Conservation (phyloP, 2,888 invertebrate species). For the Keiferia lycopersicella region DNA sequence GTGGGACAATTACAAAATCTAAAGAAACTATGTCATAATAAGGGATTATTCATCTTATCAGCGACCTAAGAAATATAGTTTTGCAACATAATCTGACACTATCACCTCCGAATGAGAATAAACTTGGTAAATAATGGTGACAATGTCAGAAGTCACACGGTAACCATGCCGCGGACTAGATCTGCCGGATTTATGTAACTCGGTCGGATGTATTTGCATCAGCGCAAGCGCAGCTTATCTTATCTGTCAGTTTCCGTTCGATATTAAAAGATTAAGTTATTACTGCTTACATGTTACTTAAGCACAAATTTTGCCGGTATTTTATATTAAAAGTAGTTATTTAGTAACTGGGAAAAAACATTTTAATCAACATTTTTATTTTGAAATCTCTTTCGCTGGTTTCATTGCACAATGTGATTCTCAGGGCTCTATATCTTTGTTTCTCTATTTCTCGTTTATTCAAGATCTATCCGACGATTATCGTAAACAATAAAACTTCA, state of each 20-base stretch:
- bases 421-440: not conserved
- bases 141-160: constrained; percentile 73
- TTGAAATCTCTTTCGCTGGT: not conserved
- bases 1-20: constrained; percentile 1
- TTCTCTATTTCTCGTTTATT: not conserved
- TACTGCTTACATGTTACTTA: not conserved
- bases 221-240: constrained; percentile 24
- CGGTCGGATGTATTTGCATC: constrained; percentile 33
- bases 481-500: constrained; percentile 3
- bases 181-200: constrained; percentile 27
- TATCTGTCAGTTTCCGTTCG: constrained; percentile 28
- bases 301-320: not conserved
- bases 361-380: too few species aligned
- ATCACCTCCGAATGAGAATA: not conserved
- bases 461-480: not conserved
- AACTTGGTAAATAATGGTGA: constrained; percentile 47
- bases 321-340: too few species aligned
- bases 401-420: not conserved
- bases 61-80: not conserved
- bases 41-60: constrained; percentile 14
- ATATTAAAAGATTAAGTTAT: constrained; percentile 8
- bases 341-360: too few species aligned
- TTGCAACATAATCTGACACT: constrained; percentile 6
- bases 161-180: constrained; percentile 52
- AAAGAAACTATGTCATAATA: constrained; percentile 14